Evolutionary conservation across 2,888 invertebrate species (phyloP).

Genomic region (Cotesia congregata): DNA sequence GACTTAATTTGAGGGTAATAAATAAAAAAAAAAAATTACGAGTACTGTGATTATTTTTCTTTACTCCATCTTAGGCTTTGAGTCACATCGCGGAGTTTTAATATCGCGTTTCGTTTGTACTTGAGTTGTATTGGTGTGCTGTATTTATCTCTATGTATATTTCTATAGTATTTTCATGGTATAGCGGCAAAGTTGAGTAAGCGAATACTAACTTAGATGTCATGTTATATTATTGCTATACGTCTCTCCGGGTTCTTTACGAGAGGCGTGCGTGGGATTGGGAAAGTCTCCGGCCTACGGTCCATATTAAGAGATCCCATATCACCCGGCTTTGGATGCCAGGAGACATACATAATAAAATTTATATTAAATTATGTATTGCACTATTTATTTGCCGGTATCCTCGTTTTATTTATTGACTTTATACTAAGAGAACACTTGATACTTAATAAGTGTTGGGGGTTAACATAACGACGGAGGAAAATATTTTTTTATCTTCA

Average conservation of each 20-base stretch:
- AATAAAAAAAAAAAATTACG: not conserved
- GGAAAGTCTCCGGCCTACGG: constrained; percentile 33
- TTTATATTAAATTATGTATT: not conserved
- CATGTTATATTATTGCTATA: not conserved
- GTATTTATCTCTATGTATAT: not conserved
- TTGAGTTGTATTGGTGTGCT: not conserved
- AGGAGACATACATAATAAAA: constrained; percentile 10
- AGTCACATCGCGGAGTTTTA: not conserved
- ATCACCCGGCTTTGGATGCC: constrained; percentile 21
- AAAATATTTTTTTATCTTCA: not conserved
- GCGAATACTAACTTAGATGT: not conserved
- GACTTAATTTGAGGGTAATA: constrained; percentile 7
- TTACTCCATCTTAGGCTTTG: not conserved
- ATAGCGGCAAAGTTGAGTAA: constrained; percentile 3
- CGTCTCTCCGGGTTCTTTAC: constrained; percentile 20
- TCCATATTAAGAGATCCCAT: constrained; percentile 35
- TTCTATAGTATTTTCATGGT: not conserved
- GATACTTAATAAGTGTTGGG: not conserved
- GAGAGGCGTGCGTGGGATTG: constrained; percentile 32
- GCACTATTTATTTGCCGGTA: not conserved
- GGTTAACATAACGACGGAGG: not conserved
- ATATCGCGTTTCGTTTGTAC: not conserved
- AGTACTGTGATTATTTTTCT: not conserved
- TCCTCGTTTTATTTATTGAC: not conserved
- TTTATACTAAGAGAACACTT: not conserved